Evolutionary conservation across 2,888 invertebrate genomes (phyloP).

Genomic region (Troides helena): DNA sequence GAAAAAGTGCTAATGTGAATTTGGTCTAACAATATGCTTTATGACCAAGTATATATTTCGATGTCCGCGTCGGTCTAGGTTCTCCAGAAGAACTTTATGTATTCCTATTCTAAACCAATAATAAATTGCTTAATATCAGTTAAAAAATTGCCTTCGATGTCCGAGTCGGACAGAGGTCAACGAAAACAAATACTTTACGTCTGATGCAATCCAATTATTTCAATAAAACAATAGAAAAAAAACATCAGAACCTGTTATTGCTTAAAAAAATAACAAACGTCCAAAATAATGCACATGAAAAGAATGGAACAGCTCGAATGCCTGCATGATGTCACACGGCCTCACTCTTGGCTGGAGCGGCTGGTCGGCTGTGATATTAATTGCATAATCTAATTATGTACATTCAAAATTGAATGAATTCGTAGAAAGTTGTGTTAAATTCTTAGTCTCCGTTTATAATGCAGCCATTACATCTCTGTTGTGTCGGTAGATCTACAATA

Average conservation of each 20-base stretch:
- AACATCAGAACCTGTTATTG: constrained; percentile 11
- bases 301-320: constrained; percentile 9
- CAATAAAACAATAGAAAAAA: constrained; percentile 15
- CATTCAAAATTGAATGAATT: constrained; percentile 17
- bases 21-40: no score
- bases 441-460: neutral
- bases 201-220: constrained; percentile 23
- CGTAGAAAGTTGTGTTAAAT: constrained; percentile 10
- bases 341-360: constrained; percentile 12
- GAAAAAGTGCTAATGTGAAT: no score
- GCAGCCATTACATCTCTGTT: neutral
- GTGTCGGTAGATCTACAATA: no score
- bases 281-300: constrained; percentile 21
- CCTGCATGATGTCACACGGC: constrained; percentile 20
- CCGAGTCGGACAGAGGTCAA: neutral
- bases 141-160: neutral
- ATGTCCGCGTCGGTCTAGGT: no score
- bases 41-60: no score
- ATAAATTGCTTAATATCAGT: neutral
- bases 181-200: constrained; percentile 10
- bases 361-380: constrained; percentile 4
- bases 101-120: no score
- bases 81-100: no score
- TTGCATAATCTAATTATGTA: constrained; percentile 25
- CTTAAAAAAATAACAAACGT: constrained; percentile 13